Conservation (phyloP, 2,888 invertebrate species). For the Drosophila histrio region DNA sequence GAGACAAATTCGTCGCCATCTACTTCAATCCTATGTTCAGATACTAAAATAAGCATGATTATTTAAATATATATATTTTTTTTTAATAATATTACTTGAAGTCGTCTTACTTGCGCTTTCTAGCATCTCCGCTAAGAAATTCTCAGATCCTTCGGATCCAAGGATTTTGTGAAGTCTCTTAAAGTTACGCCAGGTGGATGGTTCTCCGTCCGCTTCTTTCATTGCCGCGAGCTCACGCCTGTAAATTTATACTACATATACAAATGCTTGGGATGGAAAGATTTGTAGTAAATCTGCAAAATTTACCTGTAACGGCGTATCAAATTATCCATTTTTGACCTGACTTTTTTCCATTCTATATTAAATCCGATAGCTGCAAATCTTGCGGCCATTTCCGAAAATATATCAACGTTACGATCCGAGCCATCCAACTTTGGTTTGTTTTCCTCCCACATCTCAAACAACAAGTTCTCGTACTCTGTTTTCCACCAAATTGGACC, state of each 20-base stretch:
- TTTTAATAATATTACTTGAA: background rate
- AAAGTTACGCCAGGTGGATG: background rate
- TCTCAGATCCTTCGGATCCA: no score
- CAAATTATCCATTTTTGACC: background rate
- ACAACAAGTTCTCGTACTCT: background rate
- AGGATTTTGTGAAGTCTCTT: background rate
- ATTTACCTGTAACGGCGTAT: background rate
- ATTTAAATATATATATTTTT: no score
- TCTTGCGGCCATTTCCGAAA: background rate
- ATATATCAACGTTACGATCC: background rate
- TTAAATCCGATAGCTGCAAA: background rate
- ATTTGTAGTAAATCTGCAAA: background rate
- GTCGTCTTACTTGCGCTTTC: background rate
- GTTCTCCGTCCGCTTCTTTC: background rate
- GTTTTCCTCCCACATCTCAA: background rate
- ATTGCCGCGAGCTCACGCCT: background rate
- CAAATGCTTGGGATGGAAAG: no score
- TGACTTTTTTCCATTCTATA: background rate
- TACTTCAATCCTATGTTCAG: no score
- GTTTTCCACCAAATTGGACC: background rate
- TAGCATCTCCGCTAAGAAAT: background rate
- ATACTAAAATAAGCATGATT: no score
- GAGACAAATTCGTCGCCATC: background rate
- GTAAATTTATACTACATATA: background rate
- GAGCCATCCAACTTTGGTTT: background rate